Evolutionary conservation across 2,888 invertebrate genomes (phyloP).

Genomic region (Matsumyia berberina): DNA sequence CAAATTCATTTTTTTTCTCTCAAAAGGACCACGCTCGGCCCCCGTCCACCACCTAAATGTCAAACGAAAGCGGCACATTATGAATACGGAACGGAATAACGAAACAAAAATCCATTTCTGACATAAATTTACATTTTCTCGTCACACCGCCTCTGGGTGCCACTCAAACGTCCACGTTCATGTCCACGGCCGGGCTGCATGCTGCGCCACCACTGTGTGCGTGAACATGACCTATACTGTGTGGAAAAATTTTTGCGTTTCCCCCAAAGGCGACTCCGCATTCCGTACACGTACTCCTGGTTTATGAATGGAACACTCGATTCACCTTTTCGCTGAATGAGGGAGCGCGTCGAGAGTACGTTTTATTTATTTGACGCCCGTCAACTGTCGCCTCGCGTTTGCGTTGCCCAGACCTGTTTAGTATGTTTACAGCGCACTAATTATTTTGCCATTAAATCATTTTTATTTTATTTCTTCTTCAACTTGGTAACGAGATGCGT

Average conservation of each 20-base stretch:
- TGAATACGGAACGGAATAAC: slow-evolving; percentile 27
- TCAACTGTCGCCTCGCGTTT: slow-evolving; percentile 27
- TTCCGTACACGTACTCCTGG: slow-evolving; percentile 51
- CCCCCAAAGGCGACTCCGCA: slow-evolving; percentile 18
- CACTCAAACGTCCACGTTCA: slow-evolving; percentile 32
- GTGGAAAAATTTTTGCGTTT: slow-evolving; percentile 35
- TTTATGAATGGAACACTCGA: slow-evolving; percentile 64
- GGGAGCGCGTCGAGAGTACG: background rate
- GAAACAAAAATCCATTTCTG: slow-evolving; percentile 40
- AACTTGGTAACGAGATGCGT: slow-evolving; percentile 22
- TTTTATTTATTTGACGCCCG: slow-evolving; percentile 38
- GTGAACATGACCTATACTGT: slow-evolving; percentile 68
- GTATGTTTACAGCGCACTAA: slow-evolving; percentile 67
- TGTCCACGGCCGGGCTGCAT: no score
- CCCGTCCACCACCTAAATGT: background rate
- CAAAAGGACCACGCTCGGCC: background rate
- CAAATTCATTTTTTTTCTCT: slow-evolving; percentile 4
- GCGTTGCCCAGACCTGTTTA: slow-evolving; percentile 20
- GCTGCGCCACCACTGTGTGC: background rate
- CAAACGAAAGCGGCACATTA: slow-evolving; percentile 25
- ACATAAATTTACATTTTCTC: slow-evolving; percentile 52
- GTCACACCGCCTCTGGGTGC: slow-evolving; percentile 35
- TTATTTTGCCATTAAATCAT: slow-evolving; percentile 60
- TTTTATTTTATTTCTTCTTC: slow-evolving; percentile 18
- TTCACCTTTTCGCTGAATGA: slow-evolving; percentile 32